These are phyloP conservation scores for Antrozous pallidus DNA, from an alignment of 2,797 vertebrate genomes.

Conservation along the genomic window DNA sequence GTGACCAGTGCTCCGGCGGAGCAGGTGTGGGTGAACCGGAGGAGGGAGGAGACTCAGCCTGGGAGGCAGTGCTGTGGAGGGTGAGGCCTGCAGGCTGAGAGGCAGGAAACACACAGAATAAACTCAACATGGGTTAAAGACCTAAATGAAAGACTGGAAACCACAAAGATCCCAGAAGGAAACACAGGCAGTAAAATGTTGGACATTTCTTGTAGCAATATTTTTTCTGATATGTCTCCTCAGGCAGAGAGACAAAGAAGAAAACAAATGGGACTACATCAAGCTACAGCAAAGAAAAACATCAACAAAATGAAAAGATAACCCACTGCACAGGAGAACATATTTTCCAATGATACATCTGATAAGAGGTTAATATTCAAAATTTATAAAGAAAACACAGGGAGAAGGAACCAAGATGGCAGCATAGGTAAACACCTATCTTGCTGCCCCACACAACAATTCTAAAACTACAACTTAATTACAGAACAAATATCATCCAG, in stretches of 20 bases:
- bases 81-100: not conserved
- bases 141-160: not conserved
- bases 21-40: not conserved
- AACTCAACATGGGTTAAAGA: not conserved
- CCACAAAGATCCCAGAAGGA: not conserved
- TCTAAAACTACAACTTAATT: no score
- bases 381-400: no score
- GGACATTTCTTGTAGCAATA: not conserved
- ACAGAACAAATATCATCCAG: no score
- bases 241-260: not conserved
- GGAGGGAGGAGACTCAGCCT: not conserved
- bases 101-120: not conserved
- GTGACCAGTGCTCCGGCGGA: fast-evolving
- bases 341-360: no score
- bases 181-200: not conserved
- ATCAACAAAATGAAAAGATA: not conserved
- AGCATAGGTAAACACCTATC: no score
- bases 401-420: no score
- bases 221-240: not conserved
- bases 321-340: not conserved
- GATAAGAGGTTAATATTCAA: no score
- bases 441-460: no score
- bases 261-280: not conserved
- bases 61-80: not conserved
- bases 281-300: not conserved